Conservation (phyloP, 2,797 vertebrate genomes). For the Anabas testudineus region DNA sequence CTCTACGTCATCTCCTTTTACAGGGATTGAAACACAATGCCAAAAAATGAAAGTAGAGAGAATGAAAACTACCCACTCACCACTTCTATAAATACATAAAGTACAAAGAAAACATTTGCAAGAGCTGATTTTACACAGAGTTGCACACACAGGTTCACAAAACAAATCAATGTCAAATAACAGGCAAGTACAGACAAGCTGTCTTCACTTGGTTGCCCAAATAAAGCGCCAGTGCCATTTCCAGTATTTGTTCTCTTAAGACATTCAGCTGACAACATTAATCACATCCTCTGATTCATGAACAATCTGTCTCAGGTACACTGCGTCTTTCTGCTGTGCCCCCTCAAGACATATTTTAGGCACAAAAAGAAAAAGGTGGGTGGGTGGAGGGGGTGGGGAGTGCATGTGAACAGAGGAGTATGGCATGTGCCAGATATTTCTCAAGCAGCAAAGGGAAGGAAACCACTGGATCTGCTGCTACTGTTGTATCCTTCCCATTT, state of each 20-base stretch:
- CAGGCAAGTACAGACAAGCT: background rate
- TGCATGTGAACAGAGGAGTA: slow-evolving; percentile 30
- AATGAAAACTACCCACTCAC: background rate
- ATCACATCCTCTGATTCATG: slow-evolving; percentile 28
- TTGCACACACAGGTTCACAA: background rate
- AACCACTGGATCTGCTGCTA: slow-evolving; percentile 18
- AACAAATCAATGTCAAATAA: background rate
- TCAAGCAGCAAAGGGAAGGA: slow-evolving; percentile 40
- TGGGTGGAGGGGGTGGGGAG: background rate
- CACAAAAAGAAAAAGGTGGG: slow-evolving; percentile 1
- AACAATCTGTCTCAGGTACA: slow-evolving; percentile 41
- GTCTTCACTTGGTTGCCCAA: slow-evolving; percentile 1
- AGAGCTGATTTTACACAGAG: background rate
- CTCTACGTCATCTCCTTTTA: background rate
- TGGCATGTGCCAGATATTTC: slow-evolving; percentile 45
- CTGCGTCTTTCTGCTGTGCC: slow-evolving; percentile 37
- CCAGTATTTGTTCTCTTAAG: background rate
- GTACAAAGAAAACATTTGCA: background rate
- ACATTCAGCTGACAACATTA: slow-evolving; percentile 3
- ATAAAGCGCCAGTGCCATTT: slow-evolving; percentile 1
- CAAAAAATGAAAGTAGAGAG: background rate
- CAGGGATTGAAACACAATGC: background rate
- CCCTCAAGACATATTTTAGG: slow-evolving; percentile 14
- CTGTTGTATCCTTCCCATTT: slow-evolving; percentile 45
- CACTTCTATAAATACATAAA: background rate